phyloP scores from a whole-genome alignment of 23 tunicate species.

The Styela plicata region DNA sequence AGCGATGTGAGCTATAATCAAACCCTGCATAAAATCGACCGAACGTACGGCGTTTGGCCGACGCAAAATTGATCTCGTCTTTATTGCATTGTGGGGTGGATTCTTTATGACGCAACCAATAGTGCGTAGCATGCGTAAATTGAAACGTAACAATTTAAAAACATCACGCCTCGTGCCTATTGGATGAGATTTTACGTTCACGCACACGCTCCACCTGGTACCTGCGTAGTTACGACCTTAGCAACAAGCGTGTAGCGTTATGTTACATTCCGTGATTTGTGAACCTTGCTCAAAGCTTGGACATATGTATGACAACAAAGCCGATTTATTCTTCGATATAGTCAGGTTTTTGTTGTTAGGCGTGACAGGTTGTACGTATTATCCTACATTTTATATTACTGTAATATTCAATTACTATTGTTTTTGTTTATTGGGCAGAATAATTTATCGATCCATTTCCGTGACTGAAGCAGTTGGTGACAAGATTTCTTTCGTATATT shows the following conservation, averaged over 20 bases:
- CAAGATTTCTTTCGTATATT: no score
- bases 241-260: neutral
- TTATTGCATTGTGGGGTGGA: neutral
- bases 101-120: neutral
- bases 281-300: neutral
- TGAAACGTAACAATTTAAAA: neutral
- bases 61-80: neutral
- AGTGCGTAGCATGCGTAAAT: neutral
- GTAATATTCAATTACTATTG: neutral
- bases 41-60: no score
- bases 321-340: neutral
- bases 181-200: neutral
- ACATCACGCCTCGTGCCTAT: neutral
- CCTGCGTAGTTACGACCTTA: neutral
- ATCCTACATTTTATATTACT: neutral
- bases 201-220: neutral
- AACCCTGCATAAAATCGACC: no score
- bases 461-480: neutral
- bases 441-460: neutral
- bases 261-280: neutral
- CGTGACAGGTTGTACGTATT: neutral
- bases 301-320: neutral
- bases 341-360: neutral
- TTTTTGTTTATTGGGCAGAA: neutral
- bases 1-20: no score